These are phyloP conservation scores for Notospermus geniculatus DNA, from an alignment of 1,140 invertebrate genomes.

Conservation along the genomic window DNA sequence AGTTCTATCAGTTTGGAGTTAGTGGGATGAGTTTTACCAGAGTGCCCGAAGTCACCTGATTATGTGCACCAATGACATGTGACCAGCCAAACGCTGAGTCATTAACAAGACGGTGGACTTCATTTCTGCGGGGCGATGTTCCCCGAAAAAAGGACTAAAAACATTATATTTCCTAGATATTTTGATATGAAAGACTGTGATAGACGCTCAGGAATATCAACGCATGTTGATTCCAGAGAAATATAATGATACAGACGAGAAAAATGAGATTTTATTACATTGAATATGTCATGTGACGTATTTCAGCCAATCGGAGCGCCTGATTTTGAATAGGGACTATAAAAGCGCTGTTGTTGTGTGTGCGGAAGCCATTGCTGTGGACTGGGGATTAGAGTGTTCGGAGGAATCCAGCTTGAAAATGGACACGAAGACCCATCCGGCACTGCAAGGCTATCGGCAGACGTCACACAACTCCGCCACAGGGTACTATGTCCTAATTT, in stretches of 20 bases:
- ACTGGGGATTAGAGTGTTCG: constrained; percentile 37
- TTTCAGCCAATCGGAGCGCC: constrained; percentile 47
- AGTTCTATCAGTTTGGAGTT: too few relatives aligned
- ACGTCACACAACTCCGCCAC: constrained; percentile 41
- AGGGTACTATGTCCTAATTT: constrained; percentile 53
- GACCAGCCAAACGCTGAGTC: background rate
- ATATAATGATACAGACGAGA: too few relatives aligned
- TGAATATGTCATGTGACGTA: constrained; percentile 39
- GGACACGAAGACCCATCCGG: constrained; percentile 56
- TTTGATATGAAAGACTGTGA: too few relatives aligned
- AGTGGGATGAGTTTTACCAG: too few relatives aligned
- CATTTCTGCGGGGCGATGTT: too few relatives aligned
- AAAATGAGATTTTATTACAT: too few relatives aligned
- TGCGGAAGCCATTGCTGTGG: constrained; percentile 34
- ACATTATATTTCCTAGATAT: too few relatives aligned
- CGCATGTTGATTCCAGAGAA: too few relatives aligned
- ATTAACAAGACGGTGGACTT: background rate
- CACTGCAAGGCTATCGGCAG: constrained; percentile 53
- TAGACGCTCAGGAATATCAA: too few relatives aligned
- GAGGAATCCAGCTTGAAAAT: constrained; percentile 49
- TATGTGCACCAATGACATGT: background rate
- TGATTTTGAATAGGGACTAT: constrained; percentile 43
- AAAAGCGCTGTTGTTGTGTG: constrained; percentile 28
- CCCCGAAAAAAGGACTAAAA: too few relatives aligned
- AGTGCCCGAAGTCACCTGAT: background rate